Conservation (phyloP, 2,797 vertebrate genomes). For the Intellagama lesueurii region DNA sequence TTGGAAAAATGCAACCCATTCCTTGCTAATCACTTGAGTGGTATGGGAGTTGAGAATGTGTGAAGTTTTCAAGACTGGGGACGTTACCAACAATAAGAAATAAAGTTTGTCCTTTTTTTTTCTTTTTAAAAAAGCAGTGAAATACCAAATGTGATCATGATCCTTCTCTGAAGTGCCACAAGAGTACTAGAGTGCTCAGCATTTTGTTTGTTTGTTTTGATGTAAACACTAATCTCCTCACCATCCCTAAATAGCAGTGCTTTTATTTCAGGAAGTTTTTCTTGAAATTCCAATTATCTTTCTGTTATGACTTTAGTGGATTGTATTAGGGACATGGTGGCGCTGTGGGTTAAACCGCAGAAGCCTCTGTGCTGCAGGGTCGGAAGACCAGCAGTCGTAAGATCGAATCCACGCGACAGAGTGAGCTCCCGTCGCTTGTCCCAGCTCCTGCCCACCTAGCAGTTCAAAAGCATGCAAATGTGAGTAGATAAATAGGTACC, state of each 20-base stretch:
- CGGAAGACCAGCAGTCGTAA: no score
- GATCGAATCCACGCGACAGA: no score
- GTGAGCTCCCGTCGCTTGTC: no score
- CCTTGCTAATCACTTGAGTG: background rate
- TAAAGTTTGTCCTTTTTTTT: background rate
- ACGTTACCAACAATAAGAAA: background rate
- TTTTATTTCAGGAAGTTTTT: background rate
- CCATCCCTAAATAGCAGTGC: background rate
- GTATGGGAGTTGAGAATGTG: background rate
- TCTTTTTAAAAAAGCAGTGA: background rate
- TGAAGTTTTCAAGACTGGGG: background rate
- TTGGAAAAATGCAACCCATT: background rate
- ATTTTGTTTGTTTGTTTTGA: background rate
- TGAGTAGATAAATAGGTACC: no score
- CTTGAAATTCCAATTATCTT: background rate
- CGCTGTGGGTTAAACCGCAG: no score
- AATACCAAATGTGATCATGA: background rate
- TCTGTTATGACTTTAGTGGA: background rate
- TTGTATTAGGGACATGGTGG: background rate
- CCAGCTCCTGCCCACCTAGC: no score
- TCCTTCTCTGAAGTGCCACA: background rate
- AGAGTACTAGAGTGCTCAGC: background rate
- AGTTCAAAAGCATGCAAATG: no score
- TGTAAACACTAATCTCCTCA: background rate
- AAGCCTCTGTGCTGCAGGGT: no score